Evolutionary conservation across 92 coral and sea anemone species (phyloP), one percentile per base, ranked within the genome.

Genomic region (Umimayanthus chanpuru): DNA sequence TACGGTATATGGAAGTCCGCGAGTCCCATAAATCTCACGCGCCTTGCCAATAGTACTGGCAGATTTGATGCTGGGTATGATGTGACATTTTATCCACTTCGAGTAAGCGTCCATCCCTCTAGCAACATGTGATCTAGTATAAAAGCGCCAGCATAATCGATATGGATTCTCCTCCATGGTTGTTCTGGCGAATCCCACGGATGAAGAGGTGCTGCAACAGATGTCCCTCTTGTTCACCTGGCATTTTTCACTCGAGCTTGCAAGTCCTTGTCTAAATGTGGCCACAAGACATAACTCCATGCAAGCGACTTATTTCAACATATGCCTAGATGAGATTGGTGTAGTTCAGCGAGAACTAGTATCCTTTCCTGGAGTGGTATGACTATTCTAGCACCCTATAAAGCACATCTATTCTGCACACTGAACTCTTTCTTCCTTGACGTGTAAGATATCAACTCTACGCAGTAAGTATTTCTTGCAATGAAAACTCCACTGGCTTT

Each of bases 161-260:
- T 56, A 41, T 86, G 89, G 65, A 77, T 75, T 70, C 75, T 49
- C 85, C 66, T 77, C 76, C 85, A 86, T 56, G 89, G 89, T 50
- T 56, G 64, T 40, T 74, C 67, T 68, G 91, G 89, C 80, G 81
- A 89, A 55, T 88, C 90, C 90, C 90, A 81, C 16, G 90, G 90
- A 40, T 82, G 77, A 1, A 89, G 56, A 53, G 50, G 73, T 61
- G 89, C 89, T 30, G 26, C 81, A 53, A 53, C 83, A 16, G 89
- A 73, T 68, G 86, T 32, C 70, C 26, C 76, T 82, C 77, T 76
- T 76, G 55, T 89, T 73, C 20, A 44, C 41, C 84, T 56, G 85
- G 43, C 91, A 89, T 47, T 44, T 47, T 76, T 16, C 53, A 76
- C 91, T 18, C 20, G 79, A 67, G 71, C 41, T 82, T 89, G 82